Evolutionary conservation across 2,113 vertebrate genomes (phyloP), one percentile per base, ranked within the genome.

Genomic region (Brachirus orientalis): DNA sequence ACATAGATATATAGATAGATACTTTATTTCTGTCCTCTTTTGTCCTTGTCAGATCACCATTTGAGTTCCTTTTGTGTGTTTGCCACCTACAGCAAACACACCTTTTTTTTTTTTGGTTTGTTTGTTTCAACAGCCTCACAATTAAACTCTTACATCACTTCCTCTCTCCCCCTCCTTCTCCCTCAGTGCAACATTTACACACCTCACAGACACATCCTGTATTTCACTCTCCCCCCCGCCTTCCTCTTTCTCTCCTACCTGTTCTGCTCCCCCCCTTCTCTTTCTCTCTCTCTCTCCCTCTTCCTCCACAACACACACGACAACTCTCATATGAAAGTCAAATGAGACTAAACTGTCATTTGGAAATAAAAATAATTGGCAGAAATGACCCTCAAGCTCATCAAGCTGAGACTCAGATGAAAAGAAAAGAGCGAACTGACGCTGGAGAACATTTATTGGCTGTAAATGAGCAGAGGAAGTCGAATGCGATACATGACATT

Each of bases 401-500:
- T 69, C 7, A 3, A 48, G 59, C 36, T 73, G 58, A 67, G 54
- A 59, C 22, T 40, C 19, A 70, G 57, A 75, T 65, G 60, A 85
- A 60, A 50, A 75, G 77, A 68, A 66, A 83, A 41, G 47, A 65
- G 74, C 52, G 36, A 7, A 35, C 51, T 52, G 77, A 52, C 44
- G 40, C 59, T 12, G 37, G 38, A 64, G 62, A 78, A 70, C 46
- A 63, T 78, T 81, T 84, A 74, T 64, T 79, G 75, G 41, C 73
- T 77, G 67, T 84, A 78, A 86, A 73, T 81, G 64, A 84, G 67
- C 45, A 43, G 52, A 28, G 59, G 40, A 54, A 77, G 57, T 63
- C 71, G 71, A 69, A 56, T 72, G 64, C 78, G 75, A 83, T 77
- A 75, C 76, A 84, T 85, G 77, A 62, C 68, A 4, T 72, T 52